Base-by-base conservation (phyloP, 2,113 vertebrate species). In the Solea senegalensis region DNA sequence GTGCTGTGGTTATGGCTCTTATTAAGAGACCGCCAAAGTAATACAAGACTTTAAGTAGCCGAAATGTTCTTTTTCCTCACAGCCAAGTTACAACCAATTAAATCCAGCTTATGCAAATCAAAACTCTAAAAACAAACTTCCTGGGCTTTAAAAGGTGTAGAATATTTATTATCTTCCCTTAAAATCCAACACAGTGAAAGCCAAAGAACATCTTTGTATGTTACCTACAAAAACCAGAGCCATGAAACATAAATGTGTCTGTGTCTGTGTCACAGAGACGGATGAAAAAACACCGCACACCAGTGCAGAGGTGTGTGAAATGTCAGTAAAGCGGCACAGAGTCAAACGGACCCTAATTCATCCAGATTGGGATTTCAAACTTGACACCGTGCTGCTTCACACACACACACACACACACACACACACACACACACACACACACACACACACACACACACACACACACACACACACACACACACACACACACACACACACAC, bases 291-390 rank as follows among this genome's bases (percentile, higher is more conserved):
- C 21, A 21, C 12, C 12, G 49, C 1, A 26, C 21, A 49, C 21
- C 6, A 63, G 50, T 8, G 41, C 10, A 51, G 49, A 65, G 63
- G 54, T 70, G 65, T 74, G 74, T 65, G 73, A 15, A 65, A 50
- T 34, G 52, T 70, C 76, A 74, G 71, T n/a, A 45, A 67, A 82
- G 76, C 71, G 67, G 58, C 73, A 76, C 64, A 57, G 68, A 65
- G 63, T 55, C 50, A 79, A 78, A 81, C 55, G 54, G 28, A 12
- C 61, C 74, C 74, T 74, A 84, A 84, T 90, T 86, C 63, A 76
- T 73, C 55, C 65, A 83, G 68, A 88, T 82, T 78, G 82, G 74
- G 80, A 83, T 86, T 82, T 89, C 78, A 83, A 80, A 74, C 73
- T 9, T 41, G 65, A 67, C 1, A 12, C 62, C 83, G 82, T n/a